phyloP scores from a whole-genome alignment of 2,113 vertebrate genomes.

The Myiagra hebetior region DNA sequence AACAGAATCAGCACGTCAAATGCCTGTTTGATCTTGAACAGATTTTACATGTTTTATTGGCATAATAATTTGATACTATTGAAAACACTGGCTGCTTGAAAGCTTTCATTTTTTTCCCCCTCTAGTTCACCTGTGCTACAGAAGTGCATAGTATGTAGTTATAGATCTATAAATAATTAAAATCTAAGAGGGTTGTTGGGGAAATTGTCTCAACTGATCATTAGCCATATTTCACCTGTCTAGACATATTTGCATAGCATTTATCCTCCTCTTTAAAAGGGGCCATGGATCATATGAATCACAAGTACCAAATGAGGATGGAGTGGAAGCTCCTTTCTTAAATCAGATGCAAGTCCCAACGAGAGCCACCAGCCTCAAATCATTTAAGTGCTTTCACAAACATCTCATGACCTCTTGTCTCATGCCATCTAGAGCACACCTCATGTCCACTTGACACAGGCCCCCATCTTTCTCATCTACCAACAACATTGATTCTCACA shows the following conservation, averaged over 20 bases:
- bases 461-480: neutral
- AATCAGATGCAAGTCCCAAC: neutral
- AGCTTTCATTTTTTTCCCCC: neutral
- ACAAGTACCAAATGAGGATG: neutral
- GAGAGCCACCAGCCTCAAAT: neutral
- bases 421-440: neutral
- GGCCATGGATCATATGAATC: neutral
- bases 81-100: neutral
- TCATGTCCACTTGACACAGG: neutral
- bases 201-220: neutral
- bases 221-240: neutral
- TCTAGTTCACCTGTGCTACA: neutral
- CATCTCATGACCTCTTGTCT: neutral
- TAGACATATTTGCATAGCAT: neutral
- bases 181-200: neutral
- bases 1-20: conserved; percentile 6
- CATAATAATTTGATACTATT: conserved; percentile 8
- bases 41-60: conserved; percentile 29
- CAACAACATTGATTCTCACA: neutral
- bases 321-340: neutral
- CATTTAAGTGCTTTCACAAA: neutral
- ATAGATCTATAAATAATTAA: conserved; percentile 7
- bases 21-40: conserved; percentile 6
- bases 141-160: neutral
- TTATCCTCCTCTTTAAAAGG: neutral